Base-by-base conservation (phyloP, 35 echinoderm and acorn worm species). In the Ophioderma brevispina region DNA sequence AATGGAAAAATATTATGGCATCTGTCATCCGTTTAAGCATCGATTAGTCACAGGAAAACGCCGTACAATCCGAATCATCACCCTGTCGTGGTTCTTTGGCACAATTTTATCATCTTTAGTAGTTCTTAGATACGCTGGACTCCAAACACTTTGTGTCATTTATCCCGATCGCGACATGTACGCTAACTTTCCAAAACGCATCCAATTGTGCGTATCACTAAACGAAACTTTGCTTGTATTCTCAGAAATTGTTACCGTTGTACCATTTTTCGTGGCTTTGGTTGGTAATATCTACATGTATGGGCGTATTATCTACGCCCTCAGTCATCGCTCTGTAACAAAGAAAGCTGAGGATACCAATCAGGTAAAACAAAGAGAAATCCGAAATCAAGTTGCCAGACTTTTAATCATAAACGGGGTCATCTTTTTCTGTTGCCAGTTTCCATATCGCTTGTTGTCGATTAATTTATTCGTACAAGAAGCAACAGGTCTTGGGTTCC, bases 1-100 rank as follows among this genome's bases (percentile, higher is more conserved):
- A 49, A 30, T 21, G n/a, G 81, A 84, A 31, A 84, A 46, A 84
- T 84, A 46, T 31, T 33, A 49, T 8, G n/a, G 39, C 38, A 40
- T 84, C 21, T 84, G 81, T 52, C 39, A 59, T 84, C 81, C 81
- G 1, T 15, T 84, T 18, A 84, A 52, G 55, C 40, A 46, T 84
- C 21, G 23, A 18, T 25, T 21, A 15, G 50, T 84, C 23, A 32
- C 39, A 13, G 41, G 81, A 0, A 40, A 42, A 30, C 18, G 50
- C 34, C 38, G 41, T 28, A 84, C 81, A 18, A 13, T 49, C 25
- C 40, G 41, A 84, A 39, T 84, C 31, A 33, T 84, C 55, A 32
- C 42, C 1, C 18, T 52, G 32, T 46, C 39, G 32, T 84, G 81
- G 81, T 0, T 31, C n/a, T 1, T 84, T 50, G 81, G 81, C 11